These are phyloP conservation scores for Anas platyrhynchos DNA, from an alignment of 2,113 vertebrate species.

Conservation along the genomic window DNA sequence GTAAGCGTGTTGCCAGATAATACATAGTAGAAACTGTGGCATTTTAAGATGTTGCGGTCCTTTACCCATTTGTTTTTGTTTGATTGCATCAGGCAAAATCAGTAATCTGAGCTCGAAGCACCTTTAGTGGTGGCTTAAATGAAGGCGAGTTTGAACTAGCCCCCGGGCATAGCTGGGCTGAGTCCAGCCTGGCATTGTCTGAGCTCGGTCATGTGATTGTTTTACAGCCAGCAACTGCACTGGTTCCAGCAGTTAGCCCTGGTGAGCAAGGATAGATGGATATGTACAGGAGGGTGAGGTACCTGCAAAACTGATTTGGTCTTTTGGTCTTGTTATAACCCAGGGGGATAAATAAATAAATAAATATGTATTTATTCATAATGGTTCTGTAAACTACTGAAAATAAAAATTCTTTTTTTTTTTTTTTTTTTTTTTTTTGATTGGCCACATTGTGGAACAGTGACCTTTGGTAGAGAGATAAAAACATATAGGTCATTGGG, in stretches of 20 bases:
- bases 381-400: neutral
- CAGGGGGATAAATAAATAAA: neutral
- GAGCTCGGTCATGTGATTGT: neutral
- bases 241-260: neutral
- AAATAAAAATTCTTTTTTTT: neutral
- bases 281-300: neutral
- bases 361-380: neutral
- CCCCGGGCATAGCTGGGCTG: neutral
- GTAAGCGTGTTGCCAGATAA: neutral
- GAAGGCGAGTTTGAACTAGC: neutral
- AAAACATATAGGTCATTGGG: neutral
- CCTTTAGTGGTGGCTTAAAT: neutral
- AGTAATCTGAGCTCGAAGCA: neutral
- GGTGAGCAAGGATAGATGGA: neutral
- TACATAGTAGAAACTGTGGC: neutral
- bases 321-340: neutral
- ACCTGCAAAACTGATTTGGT: neutral
- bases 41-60: neutral
- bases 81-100: neutral
- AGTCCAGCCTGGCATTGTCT: neutral
- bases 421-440: neutral
- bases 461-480: neutral
- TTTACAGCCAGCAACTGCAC: accelerated
- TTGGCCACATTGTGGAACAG: neutral
- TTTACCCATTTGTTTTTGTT: neutral